phyloP scores from a whole-genome alignment of 2,888 invertebrate genomes.

The Synanthedon vespiformis region DNA sequence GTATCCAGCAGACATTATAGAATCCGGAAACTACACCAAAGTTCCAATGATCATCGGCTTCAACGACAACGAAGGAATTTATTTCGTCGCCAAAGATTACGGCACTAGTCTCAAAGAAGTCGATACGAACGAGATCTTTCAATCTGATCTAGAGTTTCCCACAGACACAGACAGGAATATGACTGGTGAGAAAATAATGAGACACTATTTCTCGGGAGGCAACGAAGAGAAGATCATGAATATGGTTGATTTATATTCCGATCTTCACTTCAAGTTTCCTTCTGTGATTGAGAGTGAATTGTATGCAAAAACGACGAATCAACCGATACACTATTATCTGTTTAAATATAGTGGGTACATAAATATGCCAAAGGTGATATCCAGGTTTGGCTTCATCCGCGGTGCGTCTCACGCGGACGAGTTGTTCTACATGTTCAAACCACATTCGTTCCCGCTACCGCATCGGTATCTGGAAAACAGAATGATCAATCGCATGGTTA shows the following conservation, averaged over 20 bases:
- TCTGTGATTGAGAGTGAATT: conserved; percentile 43
- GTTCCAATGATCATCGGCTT: conserved; percentile 58
- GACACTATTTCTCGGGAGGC: conserved; percentile 37
- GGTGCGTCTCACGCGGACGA: conserved; percentile 61
- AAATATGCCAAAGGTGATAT: conserved; percentile 51
- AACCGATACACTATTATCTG: conserved; percentile 52
- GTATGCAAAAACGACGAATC: conserved; percentile 36
- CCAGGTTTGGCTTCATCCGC: conserved; percentile 25
- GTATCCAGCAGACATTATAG: conserved; percentile 39
- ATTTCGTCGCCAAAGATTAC: conserved; percentile 45
- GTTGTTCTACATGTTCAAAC: conserved; percentile 55
- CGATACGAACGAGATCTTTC: conserved; percentile 27
- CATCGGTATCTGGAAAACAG: conserved; percentile 33
- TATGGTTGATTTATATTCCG: conserved; percentile 55
- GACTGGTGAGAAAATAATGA: conserved; percentile 29
- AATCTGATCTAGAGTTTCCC: conserved; percentile 42
- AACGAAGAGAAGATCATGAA: conserved; percentile 43
- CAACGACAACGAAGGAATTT: conserved; percentile 55
- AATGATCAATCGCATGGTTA: conserved; percentile 49
- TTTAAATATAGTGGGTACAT: conserved; percentile 50
- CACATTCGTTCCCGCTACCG: conserved; percentile 44
- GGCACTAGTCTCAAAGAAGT: conserved; percentile 34
- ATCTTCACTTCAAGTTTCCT: conserved; percentile 53
- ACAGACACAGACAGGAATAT: conserved; percentile 32
- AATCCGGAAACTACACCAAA: conserved; percentile 47